Evolutionary conservation across 2,113 vertebrate species (phyloP).

Genomic region (Chaenogobius annularis): DNA sequence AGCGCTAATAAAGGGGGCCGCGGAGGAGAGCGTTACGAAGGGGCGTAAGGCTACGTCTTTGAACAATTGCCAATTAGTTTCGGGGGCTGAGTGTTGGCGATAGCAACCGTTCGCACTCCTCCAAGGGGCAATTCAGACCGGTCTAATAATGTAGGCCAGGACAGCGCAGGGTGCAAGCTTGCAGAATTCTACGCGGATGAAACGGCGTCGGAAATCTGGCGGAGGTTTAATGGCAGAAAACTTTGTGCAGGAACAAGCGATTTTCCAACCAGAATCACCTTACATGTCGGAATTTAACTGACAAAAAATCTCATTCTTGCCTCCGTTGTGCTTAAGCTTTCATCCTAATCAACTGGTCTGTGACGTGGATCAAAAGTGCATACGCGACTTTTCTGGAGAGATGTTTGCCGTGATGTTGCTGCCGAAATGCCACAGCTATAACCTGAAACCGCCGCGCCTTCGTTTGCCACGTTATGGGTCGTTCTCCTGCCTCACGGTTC

Average conservation of each 20-base stretch:
- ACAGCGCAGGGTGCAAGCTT: neutral
- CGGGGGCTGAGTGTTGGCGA: neutral
- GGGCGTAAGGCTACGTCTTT: neutral
- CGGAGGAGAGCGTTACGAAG: neutral
- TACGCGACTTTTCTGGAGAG: too few species aligned
- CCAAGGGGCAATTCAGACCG: neutral
- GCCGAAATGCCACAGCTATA: too few species aligned
- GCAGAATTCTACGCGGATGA: neutral
- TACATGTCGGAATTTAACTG: neutral
- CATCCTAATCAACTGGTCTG: too few species aligned
- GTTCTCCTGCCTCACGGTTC: too few species aligned
- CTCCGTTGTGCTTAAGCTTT: too few species aligned
- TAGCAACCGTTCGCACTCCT: neutral
- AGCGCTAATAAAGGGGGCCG: neutral
- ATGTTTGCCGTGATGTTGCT: too few species aligned
- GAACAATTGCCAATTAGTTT: slow-evolving; percentile 4
- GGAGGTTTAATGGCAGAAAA: neutral
- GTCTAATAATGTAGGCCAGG: neutral
- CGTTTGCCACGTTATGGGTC: too few species aligned
- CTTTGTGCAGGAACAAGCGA: neutral
- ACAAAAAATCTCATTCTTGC: too few species aligned
- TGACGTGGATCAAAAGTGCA: too few species aligned
- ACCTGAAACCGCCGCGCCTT: too few species aligned
- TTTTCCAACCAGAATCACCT: neutral
- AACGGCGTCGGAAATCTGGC: neutral